phyloP scores from a whole-genome alignment of 2,113 vertebrate species.

The Crotalus helleri region DNA sequence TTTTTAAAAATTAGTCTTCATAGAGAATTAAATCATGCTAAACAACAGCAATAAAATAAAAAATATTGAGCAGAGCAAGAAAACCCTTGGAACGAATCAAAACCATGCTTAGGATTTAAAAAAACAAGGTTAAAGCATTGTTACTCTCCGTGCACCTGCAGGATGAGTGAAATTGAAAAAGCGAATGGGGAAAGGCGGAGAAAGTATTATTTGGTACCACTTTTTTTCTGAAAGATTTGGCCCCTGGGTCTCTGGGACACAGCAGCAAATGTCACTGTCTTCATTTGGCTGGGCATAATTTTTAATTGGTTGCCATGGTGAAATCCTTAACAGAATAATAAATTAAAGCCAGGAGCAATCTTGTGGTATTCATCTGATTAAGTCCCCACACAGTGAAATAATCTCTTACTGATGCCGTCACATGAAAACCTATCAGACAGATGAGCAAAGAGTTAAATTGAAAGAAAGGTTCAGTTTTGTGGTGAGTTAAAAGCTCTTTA shows the following conservation, averaged over 20 bases:
- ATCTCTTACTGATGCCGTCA: neutral
- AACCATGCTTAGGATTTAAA: constrained; percentile 21
- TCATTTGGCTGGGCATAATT: constrained; percentile 24
- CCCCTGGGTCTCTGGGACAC: neutral
- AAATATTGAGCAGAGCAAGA: constrained; percentile 18
- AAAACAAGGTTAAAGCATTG: constrained; percentile 20
- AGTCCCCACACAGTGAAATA: neutral
- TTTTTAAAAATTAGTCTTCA: constrained; percentile 15
- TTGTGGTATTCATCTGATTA: constrained; percentile 17
- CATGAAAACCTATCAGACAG: constrained; percentile 33
- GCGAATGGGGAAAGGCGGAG: neutral
- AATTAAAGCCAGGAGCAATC: constrained; percentile 33
- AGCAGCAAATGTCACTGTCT: constrained; percentile 7
- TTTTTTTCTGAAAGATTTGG: constrained; percentile 21
- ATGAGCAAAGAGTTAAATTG: neutral
- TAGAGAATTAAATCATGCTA: constrained; percentile 38
- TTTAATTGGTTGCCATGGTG: constrained; percentile 41
- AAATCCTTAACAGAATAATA: constrained; percentile 41
- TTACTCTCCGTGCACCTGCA: neutral
- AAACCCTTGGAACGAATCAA: constrained; percentile 4
- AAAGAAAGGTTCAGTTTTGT: constrained; percentile 9
- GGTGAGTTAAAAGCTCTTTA: constrained; percentile 23
- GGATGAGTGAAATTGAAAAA: neutral
- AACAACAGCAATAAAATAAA: constrained; percentile 51
- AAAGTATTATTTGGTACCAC: neutral